Evolutionary conservation across 2,113 vertebrate species (phyloP).

Genomic region (Capricornis sumatraensis): DNA sequence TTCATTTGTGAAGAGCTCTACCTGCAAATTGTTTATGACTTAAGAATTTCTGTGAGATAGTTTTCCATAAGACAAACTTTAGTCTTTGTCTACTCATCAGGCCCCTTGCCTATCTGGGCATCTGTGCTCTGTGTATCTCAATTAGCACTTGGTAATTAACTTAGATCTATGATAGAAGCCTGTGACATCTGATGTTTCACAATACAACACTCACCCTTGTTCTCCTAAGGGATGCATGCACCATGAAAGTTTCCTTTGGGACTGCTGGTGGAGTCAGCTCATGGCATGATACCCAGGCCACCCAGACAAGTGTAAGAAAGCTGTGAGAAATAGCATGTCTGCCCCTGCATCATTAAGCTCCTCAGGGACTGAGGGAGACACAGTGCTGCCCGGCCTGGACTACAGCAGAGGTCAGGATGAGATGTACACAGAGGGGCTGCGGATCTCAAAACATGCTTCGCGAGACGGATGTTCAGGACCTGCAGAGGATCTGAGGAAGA

Average conservation of each 20-base stretch:
- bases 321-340: neutral
- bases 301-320: neutral
- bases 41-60: neutral
- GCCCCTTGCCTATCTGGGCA: neutral
- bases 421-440: neutral
- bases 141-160: slow-evolving; percentile 48
- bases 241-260: neutral
- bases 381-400: neutral
- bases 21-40: neutral
- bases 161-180: slow-evolving; percentile 42
- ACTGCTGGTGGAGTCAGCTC: neutral
- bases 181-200: slow-evolving; percentile 42
- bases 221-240: neutral
- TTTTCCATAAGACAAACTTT: neutral
- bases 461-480: neutral
- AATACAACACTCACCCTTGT: neutral
- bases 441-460: neutral
- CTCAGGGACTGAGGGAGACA: neutral
- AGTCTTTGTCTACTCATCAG: neutral
- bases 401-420: neutral
- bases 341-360: neutral
- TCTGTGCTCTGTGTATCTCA: slow-evolving; percentile 17
- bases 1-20: neutral
- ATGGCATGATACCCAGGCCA: neutral
- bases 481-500: neutral